Conservation (phyloP, 2,797 vertebrate species). For the Pagetopsis macropterus region DNA sequence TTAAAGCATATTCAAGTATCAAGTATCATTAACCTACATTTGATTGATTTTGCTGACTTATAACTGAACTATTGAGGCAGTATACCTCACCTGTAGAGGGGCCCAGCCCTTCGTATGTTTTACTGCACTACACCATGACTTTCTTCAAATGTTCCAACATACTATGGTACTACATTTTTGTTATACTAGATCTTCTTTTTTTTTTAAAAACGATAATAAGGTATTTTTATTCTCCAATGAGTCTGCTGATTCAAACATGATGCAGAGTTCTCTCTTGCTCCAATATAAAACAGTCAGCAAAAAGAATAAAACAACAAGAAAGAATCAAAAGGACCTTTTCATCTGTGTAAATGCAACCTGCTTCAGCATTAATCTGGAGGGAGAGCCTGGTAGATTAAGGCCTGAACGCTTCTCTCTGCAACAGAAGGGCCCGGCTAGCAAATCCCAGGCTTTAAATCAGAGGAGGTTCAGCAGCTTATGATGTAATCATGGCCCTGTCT, state of each 20-base stretch:
- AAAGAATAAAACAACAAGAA: slow-evolving; percentile 24
- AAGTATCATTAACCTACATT: too few relatives aligned
- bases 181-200: too few relatives aligned
- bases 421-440: slow-evolving; percentile 82
- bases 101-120: too few relatives aligned
- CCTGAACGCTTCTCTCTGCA: slow-evolving; percentile 66
- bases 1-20: too few relatives aligned
- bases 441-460: slow-evolving; percentile 84
- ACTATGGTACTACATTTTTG: too few relatives aligned
- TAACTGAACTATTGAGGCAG: too few relatives aligned
- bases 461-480: slow-evolving; percentile 82
- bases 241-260: slow-evolving; percentile 20
- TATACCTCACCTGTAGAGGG: too few relatives aligned
- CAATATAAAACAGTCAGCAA: slow-evolving; percentile 12
- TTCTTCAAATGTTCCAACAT: too few relatives aligned
- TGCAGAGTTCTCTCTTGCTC: neutral
- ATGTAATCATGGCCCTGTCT: slow-evolving; percentile 81
- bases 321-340: slow-evolving; percentile 49
- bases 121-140: too few relatives aligned
- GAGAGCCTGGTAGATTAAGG: slow-evolving; percentile 81
- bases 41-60: too few relatives aligned
- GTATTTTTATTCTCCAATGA: slow-evolving; percentile 59
- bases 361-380: slow-evolving; percentile 77
- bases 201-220: slow-evolving; percentile 62
- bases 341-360: slow-evolving; percentile 67